These are phyloP conservation scores for Rhopalosiphum maidis DNA, from an alignment of 1,140 invertebrate genomes.

Conservation along the genomic window DNA sequence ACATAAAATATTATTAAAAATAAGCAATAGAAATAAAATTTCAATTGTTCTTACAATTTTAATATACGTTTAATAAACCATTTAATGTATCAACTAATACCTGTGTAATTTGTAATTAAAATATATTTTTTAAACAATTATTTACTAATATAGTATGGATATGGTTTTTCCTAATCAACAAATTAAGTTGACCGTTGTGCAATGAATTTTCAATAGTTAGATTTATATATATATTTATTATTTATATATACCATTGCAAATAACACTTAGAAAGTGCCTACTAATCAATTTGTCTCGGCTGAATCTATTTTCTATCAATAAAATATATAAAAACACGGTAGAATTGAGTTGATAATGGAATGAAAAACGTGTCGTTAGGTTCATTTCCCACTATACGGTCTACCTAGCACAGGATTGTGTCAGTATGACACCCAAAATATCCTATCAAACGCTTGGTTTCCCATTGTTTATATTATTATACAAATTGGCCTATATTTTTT, in stretches of 20 bases:
- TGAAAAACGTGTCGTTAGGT: conserved; percentile 1
- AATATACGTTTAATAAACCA: neutral
- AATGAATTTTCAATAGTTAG: conserved; percentile 4
- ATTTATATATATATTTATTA: neutral
- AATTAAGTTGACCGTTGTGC: conserved; percentile 37
- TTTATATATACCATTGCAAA: conserved; percentile 31
- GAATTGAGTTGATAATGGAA: conserved; percentile 28
- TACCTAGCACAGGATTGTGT: conserved; percentile 43
- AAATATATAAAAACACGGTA: conserved; percentile 23
- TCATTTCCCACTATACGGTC: conserved; percentile 34
- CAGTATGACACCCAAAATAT: conserved; percentile 39
- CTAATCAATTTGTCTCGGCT: conserved; percentile 56
- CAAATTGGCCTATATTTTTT: neutral
- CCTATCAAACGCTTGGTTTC: conserved; percentile 30
- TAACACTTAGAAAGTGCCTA: conserved; percentile 54
- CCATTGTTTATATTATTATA: neutral
- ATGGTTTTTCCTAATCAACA: conserved; percentile 39
- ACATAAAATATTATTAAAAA: no score
- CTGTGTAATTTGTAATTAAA: neutral
- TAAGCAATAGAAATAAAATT: neutral
- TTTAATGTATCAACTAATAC: neutral
- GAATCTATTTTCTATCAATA: conserved; percentile 56
- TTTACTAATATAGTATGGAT: neutral
- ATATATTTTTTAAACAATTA: neutral
- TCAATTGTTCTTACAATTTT: neutral